Evolutionary conservation across 2,888 invertebrate species (phyloP).

Genomic region (Cerastis leucographa): DNA sequence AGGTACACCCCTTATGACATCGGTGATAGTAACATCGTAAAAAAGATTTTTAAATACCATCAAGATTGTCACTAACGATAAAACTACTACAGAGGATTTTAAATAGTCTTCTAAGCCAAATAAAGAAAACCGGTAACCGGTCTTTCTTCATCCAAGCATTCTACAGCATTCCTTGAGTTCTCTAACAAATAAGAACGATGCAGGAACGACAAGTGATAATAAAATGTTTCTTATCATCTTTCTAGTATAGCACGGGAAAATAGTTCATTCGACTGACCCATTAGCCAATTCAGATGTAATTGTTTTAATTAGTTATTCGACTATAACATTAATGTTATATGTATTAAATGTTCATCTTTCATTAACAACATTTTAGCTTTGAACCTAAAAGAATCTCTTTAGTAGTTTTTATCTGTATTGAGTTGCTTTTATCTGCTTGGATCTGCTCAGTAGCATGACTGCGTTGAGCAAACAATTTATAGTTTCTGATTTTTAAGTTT

Average conservation of each 20-base stretch:
- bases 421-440: neutral
- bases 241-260: neutral
- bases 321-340: neutral
- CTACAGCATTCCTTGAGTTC: slow-evolving; percentile 22
- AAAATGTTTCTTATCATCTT: slow-evolving; percentile 24
- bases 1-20: neutral
- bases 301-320: neutral
- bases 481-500: neutral
- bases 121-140: slow-evolving; percentile 25
- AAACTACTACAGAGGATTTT: slow-evolving; percentile 7
- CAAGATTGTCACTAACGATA: slow-evolving; percentile 1
- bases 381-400: neutral
- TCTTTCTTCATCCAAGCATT: slow-evolving; percentile 24
- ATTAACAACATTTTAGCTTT: slow-evolving; percentile 11
- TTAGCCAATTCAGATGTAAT: slow-evolving; percentile 16
- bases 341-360: neutral
- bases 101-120: slow-evolving; percentile 20
- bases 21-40: neutral
- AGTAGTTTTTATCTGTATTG: neutral
- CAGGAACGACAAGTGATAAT: slow-evolving; percentile 11
- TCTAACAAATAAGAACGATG: slow-evolving; percentile 5
- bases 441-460: neutral
- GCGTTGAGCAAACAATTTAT: neutral
- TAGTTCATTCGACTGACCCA: neutral
- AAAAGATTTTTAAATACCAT: neutral